A percentile compares a stretch with the other conserved stretches of the same genome.
Evolutionary conservation across 2,888 invertebrate species (phyloP).

Genomic region (Heterodera filipjevi): DNA sequence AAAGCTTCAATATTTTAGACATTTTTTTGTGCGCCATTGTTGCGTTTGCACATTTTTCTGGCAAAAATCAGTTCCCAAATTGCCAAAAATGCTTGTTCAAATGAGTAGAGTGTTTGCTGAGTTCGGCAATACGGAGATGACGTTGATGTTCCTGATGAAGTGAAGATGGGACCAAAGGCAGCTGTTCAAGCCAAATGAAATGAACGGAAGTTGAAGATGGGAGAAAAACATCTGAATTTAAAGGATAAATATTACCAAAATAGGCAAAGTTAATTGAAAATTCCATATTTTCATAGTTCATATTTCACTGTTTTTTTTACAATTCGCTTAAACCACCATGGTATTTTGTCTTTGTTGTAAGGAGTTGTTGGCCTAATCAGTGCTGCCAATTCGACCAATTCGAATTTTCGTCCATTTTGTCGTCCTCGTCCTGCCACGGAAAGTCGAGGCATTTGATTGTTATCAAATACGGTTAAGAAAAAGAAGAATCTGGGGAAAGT

Average conservation of each 20-base stretch:
- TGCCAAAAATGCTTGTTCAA: neutral
- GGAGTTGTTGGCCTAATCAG: neutral
- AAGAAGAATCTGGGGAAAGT: neutral
- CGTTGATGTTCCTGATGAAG: neutral
- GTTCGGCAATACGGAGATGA: slow-evolving; percentile 14
- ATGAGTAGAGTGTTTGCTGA: neutral
- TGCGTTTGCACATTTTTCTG: slow-evolving; percentile 5
- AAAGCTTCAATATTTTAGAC: too few relatives aligned
- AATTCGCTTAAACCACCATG: neutral
- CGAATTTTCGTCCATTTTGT: neutral
- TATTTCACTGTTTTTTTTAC: too few relatives aligned
- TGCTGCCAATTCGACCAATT: slow-evolving; percentile 1
- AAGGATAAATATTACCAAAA: neutral
- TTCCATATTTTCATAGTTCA: too few relatives aligned
- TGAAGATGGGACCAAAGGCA: slow-evolving; percentile 14
- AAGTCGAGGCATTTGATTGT: neutral
- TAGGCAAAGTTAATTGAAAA: neutral
- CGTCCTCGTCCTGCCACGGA: neutral
- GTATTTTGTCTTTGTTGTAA: neutral
- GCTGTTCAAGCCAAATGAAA: slow-evolving; percentile 6
- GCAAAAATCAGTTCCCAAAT: slow-evolving; percentile 19
- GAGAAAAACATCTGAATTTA: neutral
- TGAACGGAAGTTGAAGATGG: slow-evolving; percentile 10
- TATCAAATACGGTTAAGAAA: neutral
- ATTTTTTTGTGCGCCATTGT: neutral